Percentiles rank a stretch among this genome's conserved stretches.
Evolutionary conservation across 2,797 vertebrate species (phyloP).

Genomic region (Siniperca scherzeri): DNA sequence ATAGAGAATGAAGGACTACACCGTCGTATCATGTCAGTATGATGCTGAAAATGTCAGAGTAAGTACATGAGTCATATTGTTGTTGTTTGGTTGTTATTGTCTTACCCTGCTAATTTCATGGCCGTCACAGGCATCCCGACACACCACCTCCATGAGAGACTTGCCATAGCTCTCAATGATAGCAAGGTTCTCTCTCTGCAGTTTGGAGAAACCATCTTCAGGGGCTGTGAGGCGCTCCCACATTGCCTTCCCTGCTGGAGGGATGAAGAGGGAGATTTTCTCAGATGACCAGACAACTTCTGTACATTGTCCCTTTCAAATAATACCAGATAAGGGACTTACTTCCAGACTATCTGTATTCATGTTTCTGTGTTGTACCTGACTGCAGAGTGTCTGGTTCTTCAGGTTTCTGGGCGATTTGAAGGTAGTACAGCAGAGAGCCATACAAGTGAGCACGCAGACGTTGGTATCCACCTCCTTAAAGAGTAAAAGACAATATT

Average conservation of each 20-base stretch:
- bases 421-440: slow-evolving; percentile 95
- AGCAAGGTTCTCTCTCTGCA: slow-evolving; percentile 95
- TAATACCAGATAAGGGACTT: neutral
- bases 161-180: slow-evolving; percentile 98
- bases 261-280: neutral
- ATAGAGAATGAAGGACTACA: too few species aligned
- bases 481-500: neutral
- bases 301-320: neutral
- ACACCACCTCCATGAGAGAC: slow-evolving; percentile 98
- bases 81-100: neutral
- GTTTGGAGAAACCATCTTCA: slow-evolving; percentile 96
- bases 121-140: slow-evolving; percentile 96
- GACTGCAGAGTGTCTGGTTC: slow-evolving; percentile 96
- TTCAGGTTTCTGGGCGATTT: slow-evolving; percentile 98
- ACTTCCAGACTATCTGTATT: neutral
- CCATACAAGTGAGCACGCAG: slow-evolving; percentile 96
- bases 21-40: neutral
- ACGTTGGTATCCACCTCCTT: slow-evolving; percentile 97
- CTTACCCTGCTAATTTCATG: slow-evolving; percentile 96
- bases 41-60: neutral
- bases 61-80: neutral
- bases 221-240: slow-evolving; percentile 98
- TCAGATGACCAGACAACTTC: neutral
- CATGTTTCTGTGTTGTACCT: slow-evolving; percentile 80
- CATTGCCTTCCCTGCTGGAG: slow-evolving; percentile 91